A percentile compares a stretch with the other conserved stretches of the same genome.
These are phyloP conservation scores for Orius laevigatus DNA, from an alignment of 1,140 invertebrate genomes.

Conservation along the genomic window DNA sequence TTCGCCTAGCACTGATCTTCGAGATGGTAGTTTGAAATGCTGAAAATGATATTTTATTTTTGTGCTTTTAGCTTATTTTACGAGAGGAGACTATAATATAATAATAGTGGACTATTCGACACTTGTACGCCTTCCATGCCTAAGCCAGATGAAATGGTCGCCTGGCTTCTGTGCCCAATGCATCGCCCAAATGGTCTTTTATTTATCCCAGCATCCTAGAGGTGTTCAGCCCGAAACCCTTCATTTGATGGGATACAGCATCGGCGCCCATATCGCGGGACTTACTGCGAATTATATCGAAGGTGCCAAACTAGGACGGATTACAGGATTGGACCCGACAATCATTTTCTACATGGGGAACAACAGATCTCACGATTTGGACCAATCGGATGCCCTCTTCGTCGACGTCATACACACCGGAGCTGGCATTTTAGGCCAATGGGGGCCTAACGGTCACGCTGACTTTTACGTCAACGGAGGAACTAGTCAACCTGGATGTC, in stretches of 20 bases:
- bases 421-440: slow-evolving; percentile 65
- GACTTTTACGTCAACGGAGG: slow-evolving; percentile 85
- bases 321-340: slow-evolving; percentile 66
- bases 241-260: slow-evolving; percentile 69
- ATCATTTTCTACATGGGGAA: slow-evolving; percentile 62
- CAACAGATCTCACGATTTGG: slow-evolving; percentile 63
- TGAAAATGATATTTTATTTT: background rate
- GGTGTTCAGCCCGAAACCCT: slow-evolving; percentile 51
- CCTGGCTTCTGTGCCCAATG: slow-evolving; percentile 64
- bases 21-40: slow-evolving; percentile 33
- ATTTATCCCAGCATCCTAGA: slow-evolving; percentile 56
- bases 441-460: slow-evolving; percentile 71
- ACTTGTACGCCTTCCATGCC: slow-evolving; percentile 63
- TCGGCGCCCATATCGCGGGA: slow-evolving; percentile 71
- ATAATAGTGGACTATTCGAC: slow-evolving; percentile 72
- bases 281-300: slow-evolving; percentile 57
- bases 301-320: slow-evolving; percentile 50
- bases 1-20: slow-evolving; percentile 62
- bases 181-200: slow-evolving; percentile 62
- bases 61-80: slow-evolving; percentile 50
- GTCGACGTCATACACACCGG: slow-evolving; percentile 81
- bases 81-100: slow-evolving; percentile 62
- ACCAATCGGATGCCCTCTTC: slow-evolving; percentile 67
- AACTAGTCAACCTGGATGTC: slow-evolving; percentile 71
- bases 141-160: slow-evolving; percentile 66